A percentile compares a stretch with the other conserved stretches of the same genome.
Evolutionary conservation across 2,888 invertebrate genomes (phyloP).

Genomic region (Lasioglossum calceatum): DNA sequence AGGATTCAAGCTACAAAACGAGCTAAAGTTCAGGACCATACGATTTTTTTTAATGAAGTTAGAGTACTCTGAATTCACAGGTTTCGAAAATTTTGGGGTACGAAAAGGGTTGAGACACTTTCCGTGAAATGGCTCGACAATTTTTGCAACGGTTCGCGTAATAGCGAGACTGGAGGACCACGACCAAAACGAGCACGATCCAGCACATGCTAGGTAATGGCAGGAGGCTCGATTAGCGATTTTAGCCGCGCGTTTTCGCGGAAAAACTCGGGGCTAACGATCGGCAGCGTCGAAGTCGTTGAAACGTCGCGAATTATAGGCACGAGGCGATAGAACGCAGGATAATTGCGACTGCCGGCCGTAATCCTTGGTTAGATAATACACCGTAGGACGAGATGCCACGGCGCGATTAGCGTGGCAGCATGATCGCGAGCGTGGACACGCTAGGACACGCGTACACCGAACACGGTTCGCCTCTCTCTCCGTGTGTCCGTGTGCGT

Average conservation of each 20-base stretch:
- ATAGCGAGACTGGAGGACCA: not conserved
- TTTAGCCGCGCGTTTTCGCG: not conserved
- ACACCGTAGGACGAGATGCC: conserved; percentile 74
- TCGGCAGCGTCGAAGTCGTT: conserved; percentile 79
- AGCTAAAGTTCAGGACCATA: not conserved
- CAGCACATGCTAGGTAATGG: not conserved
- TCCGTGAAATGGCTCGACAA: not conserved
- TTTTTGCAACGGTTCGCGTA: not conserved
- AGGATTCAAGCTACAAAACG: not conserved
- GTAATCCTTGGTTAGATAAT: conserved; percentile 78
- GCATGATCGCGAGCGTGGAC: conserved; percentile 51
- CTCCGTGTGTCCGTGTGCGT: not conserved
- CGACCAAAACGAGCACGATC: not conserved
- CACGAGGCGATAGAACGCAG: conserved; percentile 52
- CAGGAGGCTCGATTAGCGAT: not conserved
- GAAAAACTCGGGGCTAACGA: conserved; percentile 68
- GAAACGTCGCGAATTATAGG: conserved; percentile 80
- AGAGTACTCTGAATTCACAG: not conserved
- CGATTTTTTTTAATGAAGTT: not conserved
- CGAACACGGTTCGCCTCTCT: not conserved
- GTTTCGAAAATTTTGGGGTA: not conserved
- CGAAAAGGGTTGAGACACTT: not conserved
- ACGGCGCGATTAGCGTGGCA: conserved; percentile 71
- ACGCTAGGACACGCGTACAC: conserved; percentile 61
- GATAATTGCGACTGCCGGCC: conserved; percentile 78